phyloP scores from a whole-genome alignment of 1,140 invertebrate genomes.

The Pseudobourletiella spinata region DNA sequence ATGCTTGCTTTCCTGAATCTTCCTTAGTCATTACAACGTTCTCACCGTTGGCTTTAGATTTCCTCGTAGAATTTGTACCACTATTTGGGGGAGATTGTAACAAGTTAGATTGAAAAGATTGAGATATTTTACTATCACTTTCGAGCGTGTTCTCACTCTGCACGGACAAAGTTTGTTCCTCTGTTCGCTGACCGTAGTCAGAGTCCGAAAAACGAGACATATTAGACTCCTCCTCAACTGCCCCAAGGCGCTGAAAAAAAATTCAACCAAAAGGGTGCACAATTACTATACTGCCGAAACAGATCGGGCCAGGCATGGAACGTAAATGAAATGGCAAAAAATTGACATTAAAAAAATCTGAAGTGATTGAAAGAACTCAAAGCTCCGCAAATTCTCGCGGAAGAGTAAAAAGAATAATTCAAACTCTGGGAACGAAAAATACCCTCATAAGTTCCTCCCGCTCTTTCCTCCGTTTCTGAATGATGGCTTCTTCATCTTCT shows the following conservation, averaged over 20 bases:
- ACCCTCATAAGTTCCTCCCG: conserved; percentile 80
- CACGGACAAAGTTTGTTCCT: conserved; percentile 38
- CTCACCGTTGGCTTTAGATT: conserved; percentile 23
- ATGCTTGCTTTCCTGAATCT: conserved; percentile 29
- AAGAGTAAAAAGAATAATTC: too few species aligned
- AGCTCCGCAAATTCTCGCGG: too few species aligned
- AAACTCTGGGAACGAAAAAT: conserved; percentile 25
- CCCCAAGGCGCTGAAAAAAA: conserved; percentile 49
- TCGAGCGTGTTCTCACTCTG: conserved; percentile 43
- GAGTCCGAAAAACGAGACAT: conserved; percentile 41
- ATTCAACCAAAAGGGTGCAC: too few species aligned
- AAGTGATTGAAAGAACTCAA: too few species aligned
- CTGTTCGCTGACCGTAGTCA: conserved; percentile 38
- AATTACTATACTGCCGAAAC: too few species aligned
- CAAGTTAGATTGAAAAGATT: conserved; percentile 34
- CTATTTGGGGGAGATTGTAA: conserved; percentile 40
- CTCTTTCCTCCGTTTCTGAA: conserved; percentile 78
- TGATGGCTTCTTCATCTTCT: conserved; percentile 89
- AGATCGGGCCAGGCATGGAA: too few species aligned
- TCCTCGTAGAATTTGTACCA: conserved; percentile 16
- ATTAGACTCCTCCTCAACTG: conserved; percentile 53
- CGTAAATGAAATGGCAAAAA: too few species aligned
- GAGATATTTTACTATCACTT: conserved; percentile 38
- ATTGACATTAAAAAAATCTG: too few species aligned
- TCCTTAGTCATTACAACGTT: conserved; percentile 37